Percentiles rank a stretch among this genome's conserved stretches.
Conservation (phyloP, 2,888 invertebrate genomes). For the Nomada fabriciana region DNA sequence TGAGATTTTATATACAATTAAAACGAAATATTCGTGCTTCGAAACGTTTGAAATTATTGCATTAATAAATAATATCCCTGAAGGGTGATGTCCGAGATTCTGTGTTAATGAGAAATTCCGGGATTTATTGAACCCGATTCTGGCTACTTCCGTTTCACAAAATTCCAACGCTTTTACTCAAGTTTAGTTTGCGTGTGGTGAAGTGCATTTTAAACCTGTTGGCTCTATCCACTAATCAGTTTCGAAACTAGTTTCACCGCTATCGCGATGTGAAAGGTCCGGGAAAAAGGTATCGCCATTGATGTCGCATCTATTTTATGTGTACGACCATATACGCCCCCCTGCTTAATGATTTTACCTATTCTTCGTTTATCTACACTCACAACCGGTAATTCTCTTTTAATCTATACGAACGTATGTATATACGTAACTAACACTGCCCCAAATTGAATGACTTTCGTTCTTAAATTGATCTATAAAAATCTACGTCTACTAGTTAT, state of each 20-base stretch:
- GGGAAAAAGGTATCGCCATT: background rate
- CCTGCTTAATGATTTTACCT: background rate
- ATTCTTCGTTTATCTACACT: background rate
- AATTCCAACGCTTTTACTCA: background rate
- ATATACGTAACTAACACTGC: too few species aligned
- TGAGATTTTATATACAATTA: too few species aligned
- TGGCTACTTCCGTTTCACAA: background rate
- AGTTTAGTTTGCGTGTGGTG: background rate
- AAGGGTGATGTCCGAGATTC: background rate
- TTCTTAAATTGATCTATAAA: too few species aligned
- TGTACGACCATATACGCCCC: background rate
- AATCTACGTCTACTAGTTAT: too few species aligned
- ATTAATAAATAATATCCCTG: background rate
- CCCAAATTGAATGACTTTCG: too few species aligned
- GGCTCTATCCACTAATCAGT: conserved; percentile 16
- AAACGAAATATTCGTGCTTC: too few species aligned
- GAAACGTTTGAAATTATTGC: background rate
- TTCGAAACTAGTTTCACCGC: conserved; percentile 9
- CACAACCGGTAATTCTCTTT: background rate
- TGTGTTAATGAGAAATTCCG: conserved; percentile 31
- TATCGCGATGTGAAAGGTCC: conserved; percentile 1
- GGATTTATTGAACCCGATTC: background rate
- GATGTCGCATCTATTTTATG: background rate
- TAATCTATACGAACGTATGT: background rate
- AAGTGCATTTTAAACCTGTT: conserved; percentile 16